Base-by-base conservation (phyloP, 23 tunicate species). In the Ascidia mentula region DNA sequence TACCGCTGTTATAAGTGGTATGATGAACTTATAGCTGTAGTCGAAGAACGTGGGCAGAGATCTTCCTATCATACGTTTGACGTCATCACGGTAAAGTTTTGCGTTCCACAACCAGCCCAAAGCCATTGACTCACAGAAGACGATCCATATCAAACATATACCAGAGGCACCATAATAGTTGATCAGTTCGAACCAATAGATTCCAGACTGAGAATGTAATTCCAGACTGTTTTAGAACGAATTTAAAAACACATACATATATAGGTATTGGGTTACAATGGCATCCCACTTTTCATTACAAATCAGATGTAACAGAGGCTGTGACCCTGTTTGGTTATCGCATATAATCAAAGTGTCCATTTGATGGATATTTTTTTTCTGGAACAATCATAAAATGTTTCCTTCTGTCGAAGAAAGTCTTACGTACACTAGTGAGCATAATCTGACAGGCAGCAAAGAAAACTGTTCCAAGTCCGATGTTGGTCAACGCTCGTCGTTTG, bases 51-150 rank as follows among this genome's bases (percentile, higher is more conserved):
- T 33, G 36, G 74, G 38, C 18, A 70, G 35, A 30, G 18, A 30
- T 7, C 74, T 35, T 3, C 95, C 98, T 32, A 89, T 60, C 88
- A 89, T 77, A 13, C 34, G n/a, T 60, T 77, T 77, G 72, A 90
- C 81, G 45, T 89, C 72, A 45, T 89, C 84, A 42, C 40, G 85
- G 71, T 79, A 94, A 28, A 72, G 74, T 13, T 89, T 86, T 9
- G 75, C 84, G 4, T 89, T 90, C 40, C 89, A 94, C n/a, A 94
- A 26, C 98, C 98, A 94, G 28, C 87, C 98, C 38, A 94, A 74
- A 9, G 95, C 87, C n/a, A 94, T 31, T 8, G 87, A 80, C 69
- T 89, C 90, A 38, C 60, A 85, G 2, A 89, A 37, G 37, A 88
- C 84, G 40, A 89, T 31, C 78, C 86, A 89, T 30, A 94, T 38